phyloP scores from a whole-genome alignment of 2,888 invertebrate genomes.

The Gasteruption jaculator region DNA sequence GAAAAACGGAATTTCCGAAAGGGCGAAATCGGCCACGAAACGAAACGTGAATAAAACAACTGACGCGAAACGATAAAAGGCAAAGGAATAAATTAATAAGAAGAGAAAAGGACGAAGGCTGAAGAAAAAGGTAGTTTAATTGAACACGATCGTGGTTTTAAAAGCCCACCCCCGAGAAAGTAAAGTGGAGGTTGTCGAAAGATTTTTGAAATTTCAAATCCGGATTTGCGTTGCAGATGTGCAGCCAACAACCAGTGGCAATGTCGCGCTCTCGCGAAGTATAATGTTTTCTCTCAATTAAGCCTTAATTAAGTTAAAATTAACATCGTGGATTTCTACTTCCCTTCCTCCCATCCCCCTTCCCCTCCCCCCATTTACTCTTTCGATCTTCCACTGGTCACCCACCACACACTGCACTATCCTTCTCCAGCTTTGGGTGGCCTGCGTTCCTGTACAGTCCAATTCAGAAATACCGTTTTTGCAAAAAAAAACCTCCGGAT shows the following conservation, averaged over 20 bases:
- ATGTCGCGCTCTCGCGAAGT: constrained; percentile 45
- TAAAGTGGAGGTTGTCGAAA: no score
- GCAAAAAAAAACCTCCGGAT: no score
- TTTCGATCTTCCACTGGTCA: neutral
- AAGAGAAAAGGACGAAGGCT: no score
- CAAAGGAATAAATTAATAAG: no score
- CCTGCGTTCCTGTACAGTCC: constrained; percentile 44
- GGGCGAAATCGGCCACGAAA: no score
- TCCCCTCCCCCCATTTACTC: constrained; percentile 14
- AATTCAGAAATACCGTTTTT: constrained; percentile 28
- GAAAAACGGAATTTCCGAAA: no score
- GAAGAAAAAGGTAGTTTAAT: no score
- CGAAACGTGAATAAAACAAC: no score
- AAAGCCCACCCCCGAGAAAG: no score
- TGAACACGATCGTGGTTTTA: no score
- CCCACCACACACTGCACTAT: constrained; percentile 24
- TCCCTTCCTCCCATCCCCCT: constrained; percentile 30
- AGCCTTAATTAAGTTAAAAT: constrained; percentile 53
- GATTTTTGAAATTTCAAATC: constrained; percentile 52
- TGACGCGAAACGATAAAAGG: no score
- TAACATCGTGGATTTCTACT: constrained; percentile 49
- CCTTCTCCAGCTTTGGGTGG: constrained; percentile 49
- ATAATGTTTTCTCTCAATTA: constrained; percentile 53
- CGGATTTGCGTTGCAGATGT: constrained; percentile 52
- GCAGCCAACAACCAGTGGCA: constrained; percentile 37